phyloP scores from a whole-genome alignment of 2,113 vertebrate genomes.

The Calcarius ornatus region DNA sequence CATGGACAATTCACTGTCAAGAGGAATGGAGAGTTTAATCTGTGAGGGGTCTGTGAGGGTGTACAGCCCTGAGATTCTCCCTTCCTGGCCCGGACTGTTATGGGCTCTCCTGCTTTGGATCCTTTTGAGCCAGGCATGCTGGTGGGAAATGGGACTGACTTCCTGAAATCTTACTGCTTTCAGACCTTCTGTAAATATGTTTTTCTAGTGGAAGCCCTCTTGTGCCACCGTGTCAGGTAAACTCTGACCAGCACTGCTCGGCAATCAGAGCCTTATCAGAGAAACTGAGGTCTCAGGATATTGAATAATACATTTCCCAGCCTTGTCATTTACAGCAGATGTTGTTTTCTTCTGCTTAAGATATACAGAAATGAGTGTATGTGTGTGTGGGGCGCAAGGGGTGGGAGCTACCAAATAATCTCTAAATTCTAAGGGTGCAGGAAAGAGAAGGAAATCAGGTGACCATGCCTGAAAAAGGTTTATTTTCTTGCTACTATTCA shows the following conservation, averaged over 20 bases:
- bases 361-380: background rate
- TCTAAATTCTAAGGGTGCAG: background rate
- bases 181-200: background rate
- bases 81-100: background rate
- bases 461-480: fast-evolving
- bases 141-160: background rate
- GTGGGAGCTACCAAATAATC: background rate
- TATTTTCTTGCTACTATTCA: background rate
- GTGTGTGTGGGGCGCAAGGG: fast-evolving
- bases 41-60: background rate
- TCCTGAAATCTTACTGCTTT: background rate
- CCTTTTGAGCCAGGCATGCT: background rate
- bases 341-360: background rate
- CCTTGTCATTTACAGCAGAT: background rate
- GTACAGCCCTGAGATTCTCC: background rate
- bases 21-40: background rate
- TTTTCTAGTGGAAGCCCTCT: background rate
- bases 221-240: background rate
- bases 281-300: background rate
- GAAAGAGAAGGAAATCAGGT: background rate
- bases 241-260: background rate
- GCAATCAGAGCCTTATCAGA: background rate
- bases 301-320: background rate
- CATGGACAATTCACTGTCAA: fast-evolving
- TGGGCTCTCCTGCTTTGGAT: background rate